Conservation (phyloP, 2,797 vertebrate genomes). For the Lindbergichthys nudifrons region DNA sequence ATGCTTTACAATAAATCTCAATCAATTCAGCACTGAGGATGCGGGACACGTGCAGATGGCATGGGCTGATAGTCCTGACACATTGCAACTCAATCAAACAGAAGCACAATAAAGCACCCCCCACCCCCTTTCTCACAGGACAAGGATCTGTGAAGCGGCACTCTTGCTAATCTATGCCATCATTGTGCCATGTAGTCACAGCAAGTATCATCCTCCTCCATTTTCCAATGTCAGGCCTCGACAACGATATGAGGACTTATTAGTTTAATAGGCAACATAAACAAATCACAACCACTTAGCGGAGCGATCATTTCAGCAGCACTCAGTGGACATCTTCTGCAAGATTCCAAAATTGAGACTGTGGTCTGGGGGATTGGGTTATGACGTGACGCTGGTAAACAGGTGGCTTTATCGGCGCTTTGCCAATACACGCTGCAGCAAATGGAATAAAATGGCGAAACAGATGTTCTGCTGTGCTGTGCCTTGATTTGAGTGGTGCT, state of each 20-base stretch:
- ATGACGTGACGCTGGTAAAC: conserved; percentile 59
- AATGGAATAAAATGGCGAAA: conserved; percentile 77
- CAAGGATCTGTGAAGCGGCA: conserved; percentile 66
- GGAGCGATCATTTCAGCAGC: conserved; percentile 68
- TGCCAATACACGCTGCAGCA: conserved; percentile 68
- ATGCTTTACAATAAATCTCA: conserved; percentile 80
- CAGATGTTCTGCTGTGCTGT: conserved; percentile 73
- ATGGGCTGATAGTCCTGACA: conserved; percentile 77
- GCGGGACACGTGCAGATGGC: conserved; percentile 74
- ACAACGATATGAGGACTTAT: conserved; percentile 76
- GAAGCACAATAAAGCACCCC: conserved; percentile 59
- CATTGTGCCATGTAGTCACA: conserved; percentile 67
- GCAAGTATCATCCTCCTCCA: conserved; percentile 63
- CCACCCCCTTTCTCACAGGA: conserved; percentile 59
- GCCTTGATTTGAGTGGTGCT: conserved; percentile 71
- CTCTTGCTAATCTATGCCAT: conserved; percentile 73
- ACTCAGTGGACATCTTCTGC: conserved; percentile 64
- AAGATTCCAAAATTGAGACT: conserved; percentile 62
- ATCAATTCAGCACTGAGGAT: conserved; percentile 71
- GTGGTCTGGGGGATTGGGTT: conserved; percentile 58
- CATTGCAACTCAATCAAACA: conserved; percentile 77
- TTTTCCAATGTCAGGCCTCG: conserved; percentile 70
- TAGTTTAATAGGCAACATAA: conserved; percentile 79
- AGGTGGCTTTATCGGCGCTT: conserved; percentile 72
- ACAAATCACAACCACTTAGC: conserved; percentile 83